Base-by-base conservation (phyloP, 2,888 invertebrate genomes). In the Deilephila porcellus region DNA sequence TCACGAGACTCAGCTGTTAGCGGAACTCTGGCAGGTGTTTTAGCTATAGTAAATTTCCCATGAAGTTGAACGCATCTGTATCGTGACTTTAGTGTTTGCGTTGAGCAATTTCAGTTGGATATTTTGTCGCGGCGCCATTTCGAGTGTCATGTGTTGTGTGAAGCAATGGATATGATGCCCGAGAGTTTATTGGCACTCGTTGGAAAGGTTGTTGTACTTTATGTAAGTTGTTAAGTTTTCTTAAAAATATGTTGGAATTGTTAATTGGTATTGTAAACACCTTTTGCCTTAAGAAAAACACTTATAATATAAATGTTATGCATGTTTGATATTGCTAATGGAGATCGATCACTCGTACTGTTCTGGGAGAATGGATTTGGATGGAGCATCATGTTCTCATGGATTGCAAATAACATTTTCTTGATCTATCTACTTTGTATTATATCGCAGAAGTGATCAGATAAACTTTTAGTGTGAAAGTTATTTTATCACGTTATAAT, bases 1-100 rank as follows among this genome's bases (percentile, higher is more conserved):
- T 17, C 17, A 19, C 19, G n/a, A 56, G 80, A 83, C 77, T 83
- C 82, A 85, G 83, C 86, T 87, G 84, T 85, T 83, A 86, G 63
- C 63, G 34, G 20, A 20, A 17, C 52, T 67, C 20, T n/a, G n/a
- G 6, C 67, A 67, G 14, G 52, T 52, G 67, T 67, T 52, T 67
- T 25, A 25, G 1, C 3, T 45, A 29, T 52, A 67, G 7, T 45
- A 5, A 45, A 14, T 20, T 45, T n/a, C 8, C 64, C 14, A 45
- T 67, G 1, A 67, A 52, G 52, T 67, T 11, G 52, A 52, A 52
- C 25, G 67, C 67, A 45, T 25, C 19, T 45, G 45, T 25, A 6
- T 52, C 67, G 63, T 63, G 63, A 37, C 67, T 67, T 37, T 64
- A n/a, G 19, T 56, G 25, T 45, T 71, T 75, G 64, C 45, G 45